Evolutionary conservation across 1,140 invertebrate genomes (phyloP), one percentile per base, ranked within the genome.

Genomic region (Batillaria attramentaria): DNA sequence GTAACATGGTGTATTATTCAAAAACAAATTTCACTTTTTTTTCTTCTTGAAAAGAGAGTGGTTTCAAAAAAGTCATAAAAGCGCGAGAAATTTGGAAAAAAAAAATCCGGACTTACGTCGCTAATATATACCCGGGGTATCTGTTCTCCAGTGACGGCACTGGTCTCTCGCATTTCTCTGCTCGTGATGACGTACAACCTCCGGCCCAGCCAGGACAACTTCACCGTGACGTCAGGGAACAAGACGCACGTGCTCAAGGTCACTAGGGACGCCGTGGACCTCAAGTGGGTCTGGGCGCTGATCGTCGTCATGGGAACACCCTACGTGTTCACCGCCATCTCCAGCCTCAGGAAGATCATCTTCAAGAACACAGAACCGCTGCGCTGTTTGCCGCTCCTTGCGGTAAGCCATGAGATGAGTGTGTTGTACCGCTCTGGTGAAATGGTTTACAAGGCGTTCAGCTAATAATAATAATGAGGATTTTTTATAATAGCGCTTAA

Each of bases 201-300:
- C 24, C 79, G 79, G 35, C 65, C 83, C 31, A 16, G 35, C 5
- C 24, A 50, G 37, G 28, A 37, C 1, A 35, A n/a, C 60, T 57
- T 57, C 62, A 28, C 57, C 41, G 68, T 70, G 24, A 1, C 57
- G 24, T 35, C 18, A 43, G n/a, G n/a, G n/a, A n/a, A n/a, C n/a
- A n/a, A n/a, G n/a, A n/a, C n/a, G 2, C n/a, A 43, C 31, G 54
- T 77, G 50, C 62, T 72, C 24, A 74, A 78, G 20, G 60, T 42
- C 16, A 62, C 62, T 24, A 77, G 72, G 18, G 65, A 33, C 16
- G 42, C n/a, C 16, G 33, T 79, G 28, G 79, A 85, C 66, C 57
- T 86, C 6, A 79, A 81, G 33, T 84, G 87, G 87, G 72, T 89
- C n/a, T 86, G 87, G 87, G 57, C 87, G 20, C 57, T 86, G 18